phyloP scores from a whole-genome alignment of 2,797 vertebrate species.

The Molossus molossus region DNA sequence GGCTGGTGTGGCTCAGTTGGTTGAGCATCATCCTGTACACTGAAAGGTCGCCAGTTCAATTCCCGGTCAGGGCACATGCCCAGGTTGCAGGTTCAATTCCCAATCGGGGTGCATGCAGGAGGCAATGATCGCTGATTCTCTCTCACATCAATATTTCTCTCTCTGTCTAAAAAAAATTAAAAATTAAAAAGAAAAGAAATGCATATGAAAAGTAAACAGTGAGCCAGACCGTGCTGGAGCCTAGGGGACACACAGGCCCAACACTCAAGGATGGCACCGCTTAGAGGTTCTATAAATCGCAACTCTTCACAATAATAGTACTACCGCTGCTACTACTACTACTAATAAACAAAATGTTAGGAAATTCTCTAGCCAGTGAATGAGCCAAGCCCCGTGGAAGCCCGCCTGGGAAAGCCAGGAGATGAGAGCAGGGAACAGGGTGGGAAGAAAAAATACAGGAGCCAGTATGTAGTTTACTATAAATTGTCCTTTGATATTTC shows the following conservation, averaged over 20 bases:
- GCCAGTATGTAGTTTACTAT: slow-evolving; percentile 40
- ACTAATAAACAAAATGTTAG: slow-evolving; percentile 70
- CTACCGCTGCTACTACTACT: not conserved
- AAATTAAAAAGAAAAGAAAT: not conserved
- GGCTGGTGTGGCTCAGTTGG: not conserved
- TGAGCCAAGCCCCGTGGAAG: slow-evolving; percentile 73
- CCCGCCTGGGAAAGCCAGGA: slow-evolving; percentile 70
- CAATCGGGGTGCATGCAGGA: not conserved
- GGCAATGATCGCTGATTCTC: not conserved
- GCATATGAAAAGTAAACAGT: not conserved
- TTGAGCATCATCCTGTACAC: not conserved
- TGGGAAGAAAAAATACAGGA: slow-evolving; percentile 65
- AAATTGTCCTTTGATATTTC: slow-evolving; percentile 69
- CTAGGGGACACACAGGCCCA: not conserved
- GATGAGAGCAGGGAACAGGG: slow-evolving; percentile 60
- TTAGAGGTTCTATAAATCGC: slow-evolving; percentile 35
- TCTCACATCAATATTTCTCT: not conserved
- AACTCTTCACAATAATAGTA: slow-evolving; percentile 28
- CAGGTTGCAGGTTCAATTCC: not conserved
- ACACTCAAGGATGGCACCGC: not conserved
- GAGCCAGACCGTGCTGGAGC: not conserved
- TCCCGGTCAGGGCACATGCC: not conserved
- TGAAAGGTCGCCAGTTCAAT: not conserved
- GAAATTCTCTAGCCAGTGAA: slow-evolving; percentile 66
- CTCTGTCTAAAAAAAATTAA: not conserved